Percentiles rank a stretch among this genome's conserved stretches.
Evolutionary conservation across 2,888 invertebrate species (phyloP).

Genomic region (Charanyca ferruginea): DNA sequence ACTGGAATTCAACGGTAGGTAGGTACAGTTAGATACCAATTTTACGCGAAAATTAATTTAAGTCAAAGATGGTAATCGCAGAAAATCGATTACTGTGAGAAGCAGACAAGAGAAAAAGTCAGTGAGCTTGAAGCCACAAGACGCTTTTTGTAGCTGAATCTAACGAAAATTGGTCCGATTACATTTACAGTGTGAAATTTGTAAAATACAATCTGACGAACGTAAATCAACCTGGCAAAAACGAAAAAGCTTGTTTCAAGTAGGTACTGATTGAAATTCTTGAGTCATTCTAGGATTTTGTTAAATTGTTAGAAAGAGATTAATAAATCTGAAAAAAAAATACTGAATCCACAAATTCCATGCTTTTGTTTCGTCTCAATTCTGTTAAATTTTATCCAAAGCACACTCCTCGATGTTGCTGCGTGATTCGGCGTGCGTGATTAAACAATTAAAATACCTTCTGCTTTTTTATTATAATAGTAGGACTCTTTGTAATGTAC

Average conservation of each 20-base stretch:
- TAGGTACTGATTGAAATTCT: not conserved
- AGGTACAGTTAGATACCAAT: conserved; percentile 47
- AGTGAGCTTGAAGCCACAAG: conserved; percentile 9
- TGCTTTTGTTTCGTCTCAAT: too few species aligned
- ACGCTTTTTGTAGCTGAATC: conserved; percentile 20
- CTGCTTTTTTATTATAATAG: conserved; percentile 7
- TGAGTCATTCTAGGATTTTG: not conserved
- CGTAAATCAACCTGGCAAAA: not conserved
- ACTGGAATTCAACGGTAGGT: not conserved
- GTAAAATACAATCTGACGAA: not conserved
- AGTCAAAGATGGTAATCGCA: conserved; percentile 26
- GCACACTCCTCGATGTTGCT: not conserved
- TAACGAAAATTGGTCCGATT: conserved; percentile 27
- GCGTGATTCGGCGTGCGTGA: conserved; percentile 23
- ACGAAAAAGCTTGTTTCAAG: not conserved
- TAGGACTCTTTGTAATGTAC: conserved; percentile 31
- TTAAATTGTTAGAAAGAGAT: conserved; percentile 11
- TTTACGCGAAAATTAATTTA: conserved; percentile 45
- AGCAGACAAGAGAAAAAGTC: conserved; percentile 31
- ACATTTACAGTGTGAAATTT: conserved; percentile 11
- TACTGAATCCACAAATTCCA: not conserved
- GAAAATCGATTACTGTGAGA: conserved; percentile 55
- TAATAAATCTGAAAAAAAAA: conserved; percentile 20
- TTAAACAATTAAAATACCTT: conserved; percentile 24
- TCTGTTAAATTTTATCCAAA: not conserved